Percentiles rank a stretch among this genome's conserved stretches.
Evolutionary conservation across 2,113 vertebrate species (phyloP).

Genomic region (Sprattus sprattus): DNA sequence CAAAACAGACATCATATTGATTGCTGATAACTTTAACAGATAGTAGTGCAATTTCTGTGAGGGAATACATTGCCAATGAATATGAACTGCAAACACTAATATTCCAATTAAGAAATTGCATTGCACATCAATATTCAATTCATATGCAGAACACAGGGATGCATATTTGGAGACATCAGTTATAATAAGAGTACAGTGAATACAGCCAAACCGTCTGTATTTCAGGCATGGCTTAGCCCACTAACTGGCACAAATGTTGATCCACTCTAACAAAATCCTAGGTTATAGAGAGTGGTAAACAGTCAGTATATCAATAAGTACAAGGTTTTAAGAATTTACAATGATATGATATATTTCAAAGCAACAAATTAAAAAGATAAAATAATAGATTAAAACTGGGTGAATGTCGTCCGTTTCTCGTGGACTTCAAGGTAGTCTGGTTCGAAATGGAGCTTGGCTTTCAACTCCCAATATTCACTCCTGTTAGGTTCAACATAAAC

Average conservation of each 20-base stretch:
- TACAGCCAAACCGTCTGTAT: not conserved
- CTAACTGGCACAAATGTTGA: slow-evolving; percentile 11
- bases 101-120: slow-evolving; percentile 2
- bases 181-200: slow-evolving; percentile 12
- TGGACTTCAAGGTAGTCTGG: slow-evolving; percentile 99
- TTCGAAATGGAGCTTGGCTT: slow-evolving; percentile 96
- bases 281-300: not conserved
- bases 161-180: slow-evolving; percentile 3
- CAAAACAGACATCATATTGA: slow-evolving; percentile 40
- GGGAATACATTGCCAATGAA: not conserved
- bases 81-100: not conserved
- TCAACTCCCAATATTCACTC: slow-evolving; percentile 95
- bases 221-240: not conserved
- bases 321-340: slow-evolving; percentile 4
- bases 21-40: slow-evolving; percentile 21
- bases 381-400: slow-evolving; percentile 83
- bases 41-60: slow-evolving; percentile 26
- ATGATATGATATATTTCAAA: not conserved
- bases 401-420: slow-evolving; percentile 97
- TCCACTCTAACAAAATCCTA: not conserved
- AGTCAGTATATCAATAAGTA: not conserved
- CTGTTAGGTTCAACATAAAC: slow-evolving; percentile 92
- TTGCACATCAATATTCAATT: slow-evolving; percentile 17
- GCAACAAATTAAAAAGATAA: not conserved
- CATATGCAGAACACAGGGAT: slow-evolving; percentile 17